A percentile compares a stretch with the other conserved stretches of the same genome.
Evolutionary conservation across 2,797 vertebrate genomes (phyloP).

Genomic region (Limosa lapponica): DNA sequence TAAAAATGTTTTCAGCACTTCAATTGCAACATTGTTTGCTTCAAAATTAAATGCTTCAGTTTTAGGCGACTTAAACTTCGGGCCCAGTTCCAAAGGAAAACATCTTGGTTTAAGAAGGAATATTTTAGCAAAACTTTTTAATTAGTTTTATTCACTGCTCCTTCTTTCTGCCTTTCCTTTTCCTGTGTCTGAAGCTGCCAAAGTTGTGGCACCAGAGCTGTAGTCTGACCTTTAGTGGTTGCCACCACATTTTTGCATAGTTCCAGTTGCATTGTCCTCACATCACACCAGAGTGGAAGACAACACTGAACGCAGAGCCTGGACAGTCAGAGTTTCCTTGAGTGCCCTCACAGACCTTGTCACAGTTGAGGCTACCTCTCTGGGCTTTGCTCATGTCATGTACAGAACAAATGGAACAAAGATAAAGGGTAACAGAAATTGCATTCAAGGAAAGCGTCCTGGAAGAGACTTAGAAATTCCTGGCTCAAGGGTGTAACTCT

Average conservation of each 20-base stretch:
- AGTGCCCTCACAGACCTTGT: neutral
- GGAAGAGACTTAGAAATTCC: neutral
- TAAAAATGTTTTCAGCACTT: neutral
- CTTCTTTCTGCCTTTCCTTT: neutral
- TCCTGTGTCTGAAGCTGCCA: neutral
- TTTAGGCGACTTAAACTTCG: slow-evolving; percentile 34
- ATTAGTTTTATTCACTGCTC: neutral
- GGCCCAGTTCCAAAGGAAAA: neutral
- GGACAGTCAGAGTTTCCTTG: neutral
- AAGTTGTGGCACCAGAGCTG: neutral
- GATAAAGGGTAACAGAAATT: neutral
- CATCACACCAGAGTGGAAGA: neutral
- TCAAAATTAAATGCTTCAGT: neutral
- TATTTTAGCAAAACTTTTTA: neutral
- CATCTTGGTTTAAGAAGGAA: neutral
- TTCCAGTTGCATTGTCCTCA: neutral
- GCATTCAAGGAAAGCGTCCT: neutral
- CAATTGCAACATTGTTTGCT: neutral
- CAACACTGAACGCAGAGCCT: neutral
- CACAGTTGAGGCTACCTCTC: neutral
- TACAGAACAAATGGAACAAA: neutral
- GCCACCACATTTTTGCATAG: neutral
- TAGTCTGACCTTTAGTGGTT: neutral
- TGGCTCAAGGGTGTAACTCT: neutral
- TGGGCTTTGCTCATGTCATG: neutral